A percentile compares a stretch with the other conserved stretches of the same genome.
Evolutionary conservation across 2,113 vertebrate species (phyloP).

Genomic region (Mirounga angustirostris): DNA sequence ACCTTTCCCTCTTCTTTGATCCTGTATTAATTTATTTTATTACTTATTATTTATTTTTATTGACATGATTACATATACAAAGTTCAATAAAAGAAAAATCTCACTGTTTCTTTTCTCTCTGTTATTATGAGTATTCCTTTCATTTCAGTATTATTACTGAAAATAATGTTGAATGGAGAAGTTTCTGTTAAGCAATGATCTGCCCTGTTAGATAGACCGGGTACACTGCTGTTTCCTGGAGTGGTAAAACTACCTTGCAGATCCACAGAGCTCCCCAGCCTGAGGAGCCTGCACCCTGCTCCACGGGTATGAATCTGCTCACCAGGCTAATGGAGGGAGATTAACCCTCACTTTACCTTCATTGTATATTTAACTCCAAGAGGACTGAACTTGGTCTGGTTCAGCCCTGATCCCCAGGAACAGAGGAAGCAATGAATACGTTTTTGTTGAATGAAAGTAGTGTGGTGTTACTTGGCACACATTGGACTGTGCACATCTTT

Average conservation of each 20-base stretch:
- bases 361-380: not conserved
- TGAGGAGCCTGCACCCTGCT: not conserved
- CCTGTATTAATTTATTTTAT: conserved; percentile 7
- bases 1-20: not conserved
- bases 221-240: accelerated
- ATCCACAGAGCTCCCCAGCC: not conserved
- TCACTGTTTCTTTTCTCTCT: not conserved
- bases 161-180: not conserved
- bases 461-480: not conserved
- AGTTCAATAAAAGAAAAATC: conserved; percentile 13
- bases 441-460: not conserved
- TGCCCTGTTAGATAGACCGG: not conserved
- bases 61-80: not conserved
- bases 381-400: not conserved
- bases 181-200: not conserved
- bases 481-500: not conserved
- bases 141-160: not conserved
- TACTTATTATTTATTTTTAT: conserved; percentile 12
- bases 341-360: not conserved
- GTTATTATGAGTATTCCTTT: not conserved
- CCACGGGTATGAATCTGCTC: not conserved
- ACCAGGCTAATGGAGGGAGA: not conserved
- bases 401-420: not conserved
- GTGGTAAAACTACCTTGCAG: not conserved
- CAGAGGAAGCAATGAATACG: no score